These are phyloP conservation scores for Avahi laniger DNA, from an alignment of 2,797 vertebrate species.

Conservation along the genomic window DNA sequence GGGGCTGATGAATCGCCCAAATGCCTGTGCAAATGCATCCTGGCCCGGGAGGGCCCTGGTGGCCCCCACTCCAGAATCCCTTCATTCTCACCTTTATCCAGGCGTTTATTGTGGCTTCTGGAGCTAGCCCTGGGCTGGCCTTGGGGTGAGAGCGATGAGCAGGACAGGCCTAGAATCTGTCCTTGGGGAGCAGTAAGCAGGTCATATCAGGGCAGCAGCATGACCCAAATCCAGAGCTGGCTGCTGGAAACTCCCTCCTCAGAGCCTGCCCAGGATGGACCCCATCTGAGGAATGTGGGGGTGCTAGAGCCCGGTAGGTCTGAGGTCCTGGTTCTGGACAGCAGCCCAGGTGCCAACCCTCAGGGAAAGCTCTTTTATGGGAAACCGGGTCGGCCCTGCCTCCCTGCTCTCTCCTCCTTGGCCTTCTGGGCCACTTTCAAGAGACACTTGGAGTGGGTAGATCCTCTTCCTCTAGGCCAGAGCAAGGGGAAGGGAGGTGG, in stretches of 20 bases:
- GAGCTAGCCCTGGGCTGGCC: neutral
- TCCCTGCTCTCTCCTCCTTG: neutral
- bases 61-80: neutral
- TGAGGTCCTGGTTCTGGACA: neutral
- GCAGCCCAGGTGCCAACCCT: neutral
- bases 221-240: neutral
- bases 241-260: neutral
- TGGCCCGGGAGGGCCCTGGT: neutral
- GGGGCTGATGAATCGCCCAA: neutral
- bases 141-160: neutral
- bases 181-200: neutral
- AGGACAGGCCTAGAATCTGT: neutral
- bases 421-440: neutral
- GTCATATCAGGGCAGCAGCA: neutral
- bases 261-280: neutral
- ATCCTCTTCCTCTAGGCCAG: neutral
- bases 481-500: neutral
- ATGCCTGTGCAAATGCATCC: neutral
- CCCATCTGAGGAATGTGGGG: neutral
- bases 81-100: neutral
- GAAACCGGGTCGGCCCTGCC: constrained; percentile 21
- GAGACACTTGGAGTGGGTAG: neutral
- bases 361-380: neutral
- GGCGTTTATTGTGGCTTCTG: neutral
- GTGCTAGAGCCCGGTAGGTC: neutral